A percentile compares a stretch with the other conserved stretches of the same genome.
phyloP scores from a whole-genome alignment of 1,140 invertebrate genomes.

The Tetramorium simillimum region DNA sequence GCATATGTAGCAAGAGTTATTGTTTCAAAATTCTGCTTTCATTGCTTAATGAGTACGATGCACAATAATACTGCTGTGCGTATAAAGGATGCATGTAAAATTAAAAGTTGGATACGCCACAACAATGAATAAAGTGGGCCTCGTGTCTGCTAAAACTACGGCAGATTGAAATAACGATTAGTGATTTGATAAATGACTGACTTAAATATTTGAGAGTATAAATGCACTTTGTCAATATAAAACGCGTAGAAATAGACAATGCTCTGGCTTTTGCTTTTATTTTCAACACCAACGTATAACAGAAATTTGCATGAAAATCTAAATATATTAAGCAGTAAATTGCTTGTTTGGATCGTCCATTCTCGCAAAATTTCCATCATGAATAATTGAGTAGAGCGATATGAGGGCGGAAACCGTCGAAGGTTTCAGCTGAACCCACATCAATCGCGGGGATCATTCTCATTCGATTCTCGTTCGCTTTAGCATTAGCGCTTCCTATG shows the following conservation, averaged over 20 bases:
- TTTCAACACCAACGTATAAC: background rate
- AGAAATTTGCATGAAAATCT: background rate
- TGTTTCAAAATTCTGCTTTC: conserved; percentile 52
- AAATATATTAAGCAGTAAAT: conserved; percentile 11
- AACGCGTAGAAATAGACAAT: background rate
- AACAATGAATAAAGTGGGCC: conserved; percentile 34
- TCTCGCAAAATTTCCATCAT: conserved; percentile 10
- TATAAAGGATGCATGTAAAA: conserved; percentile 2
- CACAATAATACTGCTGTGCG: conserved; percentile 27
- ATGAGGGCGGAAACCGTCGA: conserved; percentile 36
- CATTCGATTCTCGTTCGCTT: conserved; percentile 69
- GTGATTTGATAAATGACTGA: background rate
- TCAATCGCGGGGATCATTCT: conserved; percentile 68
- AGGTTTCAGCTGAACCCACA: conserved; percentile 44
- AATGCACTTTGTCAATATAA: background rate
- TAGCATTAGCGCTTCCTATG: conserved; percentile 63
- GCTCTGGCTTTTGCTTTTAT: background rate
- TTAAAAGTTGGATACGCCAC: conserved; percentile 12
- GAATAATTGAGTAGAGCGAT: conserved; percentile 45
- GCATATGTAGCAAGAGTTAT: conserved; percentile 10
- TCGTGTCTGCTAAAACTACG: background rate
- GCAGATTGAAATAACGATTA: background rate
- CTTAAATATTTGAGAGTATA: background rate
- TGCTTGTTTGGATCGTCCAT: background rate
- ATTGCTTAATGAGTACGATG: conserved; percentile 41